Percentiles rank a stretch among this genome's conserved stretches.
phyloP scores from a whole-genome alignment of 1,140 invertebrate genomes.

The Zeugodacus cucurbitae region DNA sequence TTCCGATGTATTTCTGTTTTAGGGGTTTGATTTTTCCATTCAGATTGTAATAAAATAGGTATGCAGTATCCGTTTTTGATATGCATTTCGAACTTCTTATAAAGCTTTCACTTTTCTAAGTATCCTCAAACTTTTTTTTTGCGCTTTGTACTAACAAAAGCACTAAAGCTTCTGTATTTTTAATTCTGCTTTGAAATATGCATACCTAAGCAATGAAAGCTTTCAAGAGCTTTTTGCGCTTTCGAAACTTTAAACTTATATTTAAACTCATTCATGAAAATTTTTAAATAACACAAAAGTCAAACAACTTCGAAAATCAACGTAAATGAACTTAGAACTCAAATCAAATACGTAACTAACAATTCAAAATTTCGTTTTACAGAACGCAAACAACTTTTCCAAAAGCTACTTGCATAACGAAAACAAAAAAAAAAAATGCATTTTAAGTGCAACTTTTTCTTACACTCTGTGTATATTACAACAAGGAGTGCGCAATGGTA shows the following conservation, averaged over 20 bases:
- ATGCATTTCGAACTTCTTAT: no score
- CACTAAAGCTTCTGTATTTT: not conserved
- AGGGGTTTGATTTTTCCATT: no score
- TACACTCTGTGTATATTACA: not conserved
- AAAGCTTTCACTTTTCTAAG: no score
- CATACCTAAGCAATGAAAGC: not conserved
- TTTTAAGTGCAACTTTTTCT: not conserved
- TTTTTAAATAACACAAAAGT: not conserved
- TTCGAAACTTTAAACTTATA: not conserved
- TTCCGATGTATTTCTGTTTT: no score
- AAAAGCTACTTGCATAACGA: constrained; percentile 2
- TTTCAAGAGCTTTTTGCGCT: not conserved
- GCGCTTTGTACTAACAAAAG: not conserved
- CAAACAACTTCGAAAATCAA: not conserved
- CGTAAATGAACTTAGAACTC: not conserved
- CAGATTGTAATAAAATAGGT: no score
- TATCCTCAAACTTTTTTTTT: not conserved
- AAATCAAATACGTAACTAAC: not conserved
- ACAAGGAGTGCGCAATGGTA: not conserved
- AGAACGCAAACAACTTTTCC: constrained; percentile 1
- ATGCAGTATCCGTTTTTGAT: no score
- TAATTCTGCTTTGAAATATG: constrained; percentile 1
- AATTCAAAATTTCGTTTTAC: not conserved
- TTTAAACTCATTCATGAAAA: not conserved
- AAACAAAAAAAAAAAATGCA: not conserved